Conservation (phyloP, 2,797 vertebrate species). For the Danio jaintianensis region DNA sequence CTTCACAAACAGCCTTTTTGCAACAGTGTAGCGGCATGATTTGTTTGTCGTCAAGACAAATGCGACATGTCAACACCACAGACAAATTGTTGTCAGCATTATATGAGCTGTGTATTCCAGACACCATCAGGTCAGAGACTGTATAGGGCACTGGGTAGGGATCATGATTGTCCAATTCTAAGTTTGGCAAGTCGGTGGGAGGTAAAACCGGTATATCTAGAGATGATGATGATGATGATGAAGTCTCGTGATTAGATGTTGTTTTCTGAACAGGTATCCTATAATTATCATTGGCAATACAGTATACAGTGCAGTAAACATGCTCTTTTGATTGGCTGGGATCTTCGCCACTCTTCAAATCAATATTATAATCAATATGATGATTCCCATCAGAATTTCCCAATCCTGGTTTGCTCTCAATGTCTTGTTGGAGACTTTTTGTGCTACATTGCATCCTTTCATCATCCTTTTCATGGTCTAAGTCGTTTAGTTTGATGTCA, state of each 20-base stretch:
- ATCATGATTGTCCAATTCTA: constrained; percentile 51
- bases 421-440: constrained; percentile 13
- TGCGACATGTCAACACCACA: constrained; percentile 85
- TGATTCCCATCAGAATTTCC: constrained; percentile 30
- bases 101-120: constrained; percentile 70
- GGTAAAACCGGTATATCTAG: constrained; percentile 40
- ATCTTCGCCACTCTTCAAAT: constrained; percentile 54
- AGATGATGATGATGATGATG: constrained; percentile 20
- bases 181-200: constrained; percentile 41
- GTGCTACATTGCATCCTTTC: background rate
- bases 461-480: constrained; percentile 23
- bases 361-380: constrained; percentile 49
- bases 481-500: constrained; percentile 39
- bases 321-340: constrained; percentile 73
- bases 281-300: constrained; percentile 84
- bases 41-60: constrained; percentile 91
- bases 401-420: constrained; percentile 43
- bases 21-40: constrained; percentile 91
- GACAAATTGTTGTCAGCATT: constrained; percentile 70
- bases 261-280: constrained; percentile 57
- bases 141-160: constrained; percentile 75
- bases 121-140: constrained; percentile 77
- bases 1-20: constrained; percentile 92
- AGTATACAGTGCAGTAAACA: constrained; percentile 92
- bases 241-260: constrained; percentile 54